Evolutionary conservation across 2,113 vertebrate species (phyloP).

Genomic region (Corydoras sp.): DNA sequence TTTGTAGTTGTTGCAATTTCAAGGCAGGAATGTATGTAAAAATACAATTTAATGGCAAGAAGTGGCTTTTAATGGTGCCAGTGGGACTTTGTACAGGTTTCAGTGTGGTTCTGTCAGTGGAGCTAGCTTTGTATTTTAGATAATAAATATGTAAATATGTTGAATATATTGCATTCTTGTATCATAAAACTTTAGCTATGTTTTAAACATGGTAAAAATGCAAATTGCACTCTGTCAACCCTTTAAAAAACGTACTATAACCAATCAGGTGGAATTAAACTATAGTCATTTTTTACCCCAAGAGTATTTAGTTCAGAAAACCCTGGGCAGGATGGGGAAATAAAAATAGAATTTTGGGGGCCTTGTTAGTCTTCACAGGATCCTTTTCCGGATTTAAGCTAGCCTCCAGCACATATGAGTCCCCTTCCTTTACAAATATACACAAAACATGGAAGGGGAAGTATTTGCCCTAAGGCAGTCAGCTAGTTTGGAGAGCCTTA

Average conservation of each 20-base stretch:
- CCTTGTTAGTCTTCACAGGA: constrained; percentile 81
- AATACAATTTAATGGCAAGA: no score
- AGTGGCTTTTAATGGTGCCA: no score
- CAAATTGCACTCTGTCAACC: constrained; percentile 59
- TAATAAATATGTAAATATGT: no score
- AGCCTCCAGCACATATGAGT: constrained; percentile 79
- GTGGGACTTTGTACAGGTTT: no score
- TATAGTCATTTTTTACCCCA: constrained; percentile 60
- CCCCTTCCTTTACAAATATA: constrained; percentile 34
- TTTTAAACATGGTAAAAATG: neutral
- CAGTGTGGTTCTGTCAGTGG: no score
- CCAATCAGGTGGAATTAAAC: constrained; percentile 67
- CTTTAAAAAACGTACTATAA: constrained; percentile 71
- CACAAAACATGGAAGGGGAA: constrained; percentile 50
- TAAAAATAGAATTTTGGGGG: constrained; percentile 79
- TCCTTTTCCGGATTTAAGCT: constrained; percentile 78
- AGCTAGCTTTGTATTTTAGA: no score
- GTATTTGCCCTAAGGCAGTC: constrained; percentile 67
- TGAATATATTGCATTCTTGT: no score
- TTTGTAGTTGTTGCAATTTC: no score
- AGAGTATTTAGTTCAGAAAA: constrained; percentile 52
- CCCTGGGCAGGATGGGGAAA: constrained; percentile 42
- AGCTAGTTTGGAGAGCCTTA: constrained; percentile 79
- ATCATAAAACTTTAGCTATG: no score
- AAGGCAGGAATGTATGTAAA: no score